These are phyloP conservation scores for Eutolmus rufibarbis DNA, from an alignment of 2,888 invertebrate genomes.

Conservation along the genomic window DNA sequence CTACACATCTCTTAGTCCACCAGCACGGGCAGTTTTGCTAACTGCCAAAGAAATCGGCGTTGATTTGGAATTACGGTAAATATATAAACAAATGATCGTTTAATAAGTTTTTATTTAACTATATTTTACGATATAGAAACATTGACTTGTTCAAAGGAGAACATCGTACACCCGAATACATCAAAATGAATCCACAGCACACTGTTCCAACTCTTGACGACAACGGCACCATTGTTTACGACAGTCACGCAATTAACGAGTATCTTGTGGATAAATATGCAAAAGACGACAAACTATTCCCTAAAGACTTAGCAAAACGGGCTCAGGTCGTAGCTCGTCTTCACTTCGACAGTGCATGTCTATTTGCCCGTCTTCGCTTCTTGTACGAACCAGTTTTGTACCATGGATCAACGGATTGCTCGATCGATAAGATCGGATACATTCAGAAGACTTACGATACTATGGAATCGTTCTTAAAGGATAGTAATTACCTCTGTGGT, in stretches of 20 bases:
- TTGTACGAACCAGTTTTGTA: conserved; percentile 17
- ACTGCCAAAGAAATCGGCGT: conserved; percentile 60
- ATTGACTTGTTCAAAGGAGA: conserved; percentile 58
- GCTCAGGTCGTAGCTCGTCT: conserved; percentile 62
- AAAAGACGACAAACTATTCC: conserved; percentile 66
- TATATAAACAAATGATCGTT: background rate
- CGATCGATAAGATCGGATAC: conserved; percentile 50
- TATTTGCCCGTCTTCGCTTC: conserved; percentile 55
- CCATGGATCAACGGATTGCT: conserved; percentile 16
- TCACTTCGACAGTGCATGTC: conserved; percentile 58
- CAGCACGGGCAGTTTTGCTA: conserved; percentile 61
- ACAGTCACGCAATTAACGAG: conserved; percentile 65
- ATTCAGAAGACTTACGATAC: conserved; percentile 55
- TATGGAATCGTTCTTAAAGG: conserved; percentile 54
- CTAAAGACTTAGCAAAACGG: conserved; percentile 64
- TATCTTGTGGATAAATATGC: conserved; percentile 67
- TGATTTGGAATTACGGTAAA: conserved; percentile 55
- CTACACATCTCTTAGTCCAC: conserved; percentile 60
- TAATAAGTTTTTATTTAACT: background rate
- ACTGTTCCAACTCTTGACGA: conserved; percentile 60
- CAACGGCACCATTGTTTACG: conserved; percentile 56
- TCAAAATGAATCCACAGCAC: conserved; percentile 68
- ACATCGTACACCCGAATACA: conserved; percentile 56
- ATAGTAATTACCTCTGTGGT: conserved; percentile 53
- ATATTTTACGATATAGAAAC: conserved; percentile 50